Evolutionary conservation across 2,797 vertebrate genomes (phyloP), one percentile per base, ranked within the genome.

Genomic region (Onychomys leucogaster): DNA sequence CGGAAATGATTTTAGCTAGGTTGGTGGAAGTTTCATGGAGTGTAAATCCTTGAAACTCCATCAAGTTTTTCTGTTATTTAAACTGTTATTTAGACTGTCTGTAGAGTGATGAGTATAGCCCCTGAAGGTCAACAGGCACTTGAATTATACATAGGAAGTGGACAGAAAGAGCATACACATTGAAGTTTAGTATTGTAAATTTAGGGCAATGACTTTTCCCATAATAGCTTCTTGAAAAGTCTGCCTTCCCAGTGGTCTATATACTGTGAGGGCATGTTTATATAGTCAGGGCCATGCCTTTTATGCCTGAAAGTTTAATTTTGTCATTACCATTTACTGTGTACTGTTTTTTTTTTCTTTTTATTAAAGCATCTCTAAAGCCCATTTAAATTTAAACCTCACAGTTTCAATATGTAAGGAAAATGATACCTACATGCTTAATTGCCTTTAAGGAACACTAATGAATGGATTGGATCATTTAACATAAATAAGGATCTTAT

Each of bases 71-170:
- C 96, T 97, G 98, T 98, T 98, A 98, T 98, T 98, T 97, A 98
- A 98, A 83, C n/a, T n/a, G n/a, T n/a, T n/a, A n/a, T n/a, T n/a
- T 98, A 97, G 93, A 89, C 97, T 97, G 92, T 98, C 97, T 98
- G 89, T 81, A 89, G 94, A 98, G 96, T 94, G 98, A 95, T 95
- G 98, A 98, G 96, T 84, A 55, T 94, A 96, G 89, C 91, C 96
- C 81, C 96, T 97, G 73, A 96, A 96, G 97, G 97, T 98, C 97
- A 97, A 94, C 89, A 96, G 96, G 90, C 92, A 94, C 84, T 92
- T 98, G 95, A 98, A 98, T 98, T 98, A 98, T 98, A 88, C 92
- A 98, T 98, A 94, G n/a, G 87, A 91, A 97, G 97, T 97, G 90
- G 97, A 86, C 97, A 94, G 92, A 67, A 97, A 95, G 34, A 88